Evolutionary conservation across 2,888 invertebrate genomes (phyloP), one percentile per base, ranked within the genome.

Genomic region (Cecidostiba fungosa): DNA sequence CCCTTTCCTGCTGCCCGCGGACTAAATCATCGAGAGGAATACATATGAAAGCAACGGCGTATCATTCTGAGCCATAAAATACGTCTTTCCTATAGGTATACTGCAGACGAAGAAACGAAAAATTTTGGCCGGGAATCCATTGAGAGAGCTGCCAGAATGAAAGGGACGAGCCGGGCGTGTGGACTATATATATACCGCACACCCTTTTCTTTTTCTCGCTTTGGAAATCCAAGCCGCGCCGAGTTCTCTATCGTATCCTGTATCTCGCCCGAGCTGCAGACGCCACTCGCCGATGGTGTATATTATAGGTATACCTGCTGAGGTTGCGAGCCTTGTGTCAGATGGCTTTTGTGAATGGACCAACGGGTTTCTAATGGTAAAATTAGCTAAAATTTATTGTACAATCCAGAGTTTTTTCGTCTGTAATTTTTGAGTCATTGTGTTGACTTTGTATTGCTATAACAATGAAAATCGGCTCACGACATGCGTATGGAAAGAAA

Each of bases 141-240:
- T 59, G 72, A 72, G 19, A 16, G 54, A 16, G 16, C 47, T 16
- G 47, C 19, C 32, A 12, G 59, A 59, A 62, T 62, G 81, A 81
- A 81, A 80, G 54, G 81, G 62, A 81, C 59, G 79, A 77, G 0
- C 70, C 59, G 73, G 10, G 80, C 26, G 29, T 59, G 54, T n/a
- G n/a, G 1, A n/a, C n/a, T 59, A n/a, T n/a, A 23, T 59, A n/a
- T n/a, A 23, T n/a, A 59, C 23, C 54, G 50, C 16, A 59, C 29
- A 62, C 74, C 39, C 74, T 81, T 81, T 62, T 66, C 26, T 62
- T 54, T 43, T 54, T 36, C 73, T 39, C 89, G 90, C 89, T 89
- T 89, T 88, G 88, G 89, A 90, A 90, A 90, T 89, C 88, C 88
- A 89, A 89, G 88, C 87, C 88, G 87, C 84, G 69, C 86, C 85